Evolutionary conservation across 1,140 invertebrate genomes (phyloP).

Genomic region (Xylocopa sonorina): DNA sequence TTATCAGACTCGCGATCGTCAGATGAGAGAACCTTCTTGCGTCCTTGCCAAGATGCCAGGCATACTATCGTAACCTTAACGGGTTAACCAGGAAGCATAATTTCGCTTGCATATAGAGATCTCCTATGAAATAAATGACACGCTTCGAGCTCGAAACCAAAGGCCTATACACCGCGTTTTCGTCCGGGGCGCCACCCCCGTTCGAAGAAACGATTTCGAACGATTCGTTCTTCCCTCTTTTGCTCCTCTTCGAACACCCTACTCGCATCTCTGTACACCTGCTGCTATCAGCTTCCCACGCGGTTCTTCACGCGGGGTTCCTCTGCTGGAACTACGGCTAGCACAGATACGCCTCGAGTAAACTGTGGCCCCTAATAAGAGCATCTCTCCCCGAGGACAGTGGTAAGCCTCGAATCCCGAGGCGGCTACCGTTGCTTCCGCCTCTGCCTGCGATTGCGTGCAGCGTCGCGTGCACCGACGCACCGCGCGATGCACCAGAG

Average conservation of each 20-base stretch:
- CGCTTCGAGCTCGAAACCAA: not conserved
- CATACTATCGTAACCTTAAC: not conserved
- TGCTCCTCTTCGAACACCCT: not conserved
- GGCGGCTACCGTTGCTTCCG: not conserved
- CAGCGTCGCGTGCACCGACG: not conserved
- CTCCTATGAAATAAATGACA: not conserved
- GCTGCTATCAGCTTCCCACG: conserved; percentile 7
- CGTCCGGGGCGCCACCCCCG: conserved; percentile 7
- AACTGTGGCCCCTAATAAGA: no score
- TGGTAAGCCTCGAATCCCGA: not conserved
- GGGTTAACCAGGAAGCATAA: not conserved
- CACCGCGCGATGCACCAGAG: not conserved
- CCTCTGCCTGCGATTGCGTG: not conserved
- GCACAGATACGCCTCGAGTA: no score
- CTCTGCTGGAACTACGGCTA: no score
- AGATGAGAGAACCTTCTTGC: not conserved
- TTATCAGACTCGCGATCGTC: not conserved
- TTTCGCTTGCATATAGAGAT: not conserved
- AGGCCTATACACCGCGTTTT: no score
- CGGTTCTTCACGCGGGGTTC: not conserved
- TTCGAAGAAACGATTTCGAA: conserved; percentile 18
- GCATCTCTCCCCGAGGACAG: not conserved
- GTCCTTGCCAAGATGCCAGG: not conserved
- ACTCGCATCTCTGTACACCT: not conserved
- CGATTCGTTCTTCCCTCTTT: conserved; percentile 20